Base-by-base conservation (phyloP, 1,140 invertebrate species). In the Camponotus floridanus region DNA sequence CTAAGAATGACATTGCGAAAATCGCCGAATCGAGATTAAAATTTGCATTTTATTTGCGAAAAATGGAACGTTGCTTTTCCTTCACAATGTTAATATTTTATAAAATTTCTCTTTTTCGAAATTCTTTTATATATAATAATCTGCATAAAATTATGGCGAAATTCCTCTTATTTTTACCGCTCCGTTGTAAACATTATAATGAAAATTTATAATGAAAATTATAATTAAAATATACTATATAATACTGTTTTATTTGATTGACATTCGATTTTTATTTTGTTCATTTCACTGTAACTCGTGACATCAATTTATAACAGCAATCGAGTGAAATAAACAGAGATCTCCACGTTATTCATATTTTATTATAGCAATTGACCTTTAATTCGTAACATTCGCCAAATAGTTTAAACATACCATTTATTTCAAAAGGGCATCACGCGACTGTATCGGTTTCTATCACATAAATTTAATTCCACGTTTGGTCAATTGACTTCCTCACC, bases 401-500 rank as follows among this genome's bases (percentile, higher is more conserved):
- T 42, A 45, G 13, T 8, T 11, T 62, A 48, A 83, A 83, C 42
- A 62, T 73, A 31, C 39, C 68, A 39, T 42, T 51, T 70, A 48
- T 74, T 81, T 59, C 7, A 61, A 61, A 71, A 61, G 67, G 61
- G 36, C 3, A 73, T 5, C 26, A 8, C 42, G 33, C n/a, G 45
- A 33, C 11, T 70, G 36, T 51, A 51, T 71, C 67, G 11, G 9
- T 15, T 33, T 13, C 48, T 51, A 55, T 36, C 79, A 33, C 65
- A 21, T 83, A 57, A 73, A 83, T 83, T 83, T 76, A 85, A 85
- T 65, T 85, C 48, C 73, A 31, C 83, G 73, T 78, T 83, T 59
- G 83, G 74, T 85, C 73, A 85, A 85, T 76, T 78, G 81, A 76
- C 70, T 78, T 78, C 45, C 79, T 74, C 68, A 31, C 39, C 55